Evolutionary conservation across 2,113 vertebrate genomes (phyloP).

Genomic region (Toxotes jaculatrix): DNA sequence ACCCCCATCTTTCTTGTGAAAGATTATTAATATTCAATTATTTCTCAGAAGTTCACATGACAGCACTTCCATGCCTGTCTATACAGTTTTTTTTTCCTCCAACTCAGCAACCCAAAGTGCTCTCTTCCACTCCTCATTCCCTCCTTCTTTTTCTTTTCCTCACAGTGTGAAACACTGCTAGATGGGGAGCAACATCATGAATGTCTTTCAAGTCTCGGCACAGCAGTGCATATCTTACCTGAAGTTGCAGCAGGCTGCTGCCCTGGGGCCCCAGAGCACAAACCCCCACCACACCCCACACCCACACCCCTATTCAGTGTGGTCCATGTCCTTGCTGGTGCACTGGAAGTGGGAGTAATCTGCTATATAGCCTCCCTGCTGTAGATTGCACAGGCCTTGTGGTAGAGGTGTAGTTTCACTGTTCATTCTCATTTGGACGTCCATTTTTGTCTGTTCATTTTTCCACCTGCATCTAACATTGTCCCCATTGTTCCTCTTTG

Average conservation of each 20-base stretch:
- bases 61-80: conserved; percentile 24
- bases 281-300: conserved; percentile 15
- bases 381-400: conserved; percentile 1
- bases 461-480: neutral
- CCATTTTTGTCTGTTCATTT: neutral
- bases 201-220: conserved; percentile 69
- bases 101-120: neutral
- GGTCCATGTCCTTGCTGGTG: conserved; percentile 32
- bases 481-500: neutral
- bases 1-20: conserved; percentile 18
- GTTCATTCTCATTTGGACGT: neutral
- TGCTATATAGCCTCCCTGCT: neutral
- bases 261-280: conserved; percentile 38
- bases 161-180: neutral
- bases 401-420: neutral
- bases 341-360: conserved; percentile 12
- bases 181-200: conserved; percentile 32
- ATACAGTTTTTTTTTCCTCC: neutral
- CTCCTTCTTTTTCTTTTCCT: conserved; percentile 13
- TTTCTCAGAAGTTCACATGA: conserved; percentile 42
- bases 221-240: conserved; percentile 68
- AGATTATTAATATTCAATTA: conserved; percentile 37
- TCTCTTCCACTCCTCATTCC: conserved; percentile 3
- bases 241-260: conserved; percentile 50
- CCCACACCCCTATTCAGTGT: conserved; percentile 26